Base-by-base conservation (phyloP, 2,113 vertebrate genomes). In the Rhagologus leucostigma region DNA sequence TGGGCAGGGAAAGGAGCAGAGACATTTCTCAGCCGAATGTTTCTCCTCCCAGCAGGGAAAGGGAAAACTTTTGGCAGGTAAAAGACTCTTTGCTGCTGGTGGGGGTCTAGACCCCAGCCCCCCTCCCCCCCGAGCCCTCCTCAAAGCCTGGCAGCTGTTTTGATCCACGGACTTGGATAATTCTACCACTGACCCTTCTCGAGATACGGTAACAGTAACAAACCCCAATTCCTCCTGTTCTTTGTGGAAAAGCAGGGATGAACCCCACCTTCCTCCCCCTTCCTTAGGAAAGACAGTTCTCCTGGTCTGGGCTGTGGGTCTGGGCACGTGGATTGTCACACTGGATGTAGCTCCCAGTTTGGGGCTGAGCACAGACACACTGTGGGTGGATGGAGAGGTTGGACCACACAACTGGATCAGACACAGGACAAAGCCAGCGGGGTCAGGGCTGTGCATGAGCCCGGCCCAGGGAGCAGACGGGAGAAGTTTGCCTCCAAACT, bases 1-100 rank as follows among this genome's bases (percentile, higher is more conserved):
- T 80, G 95, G 89, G 95, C 94, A 93, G 60, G 82, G 82, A 55
- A 87, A 90, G 85, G 90, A 96, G 90, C 84, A 55, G 87, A 95
- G 89, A 65, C 14, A 20, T 60, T 87, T 83, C 77, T 78, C 16
- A 4, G 44, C 39, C 1, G 1, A 86, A 73, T 14, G 16, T 69
- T 87, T 81, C 87, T 87, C 88, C 88, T 93, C 70, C 73, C 32
- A 4, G 7, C 2, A 4, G 9, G 59, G 62, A 92, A 84, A 87
- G 80, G 78, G 92, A 95, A 87, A 27, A 27, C 44, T 81, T 87
- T 90, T 81, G 93, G 93, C 78, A 74, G 47, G 76, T 84, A 44
- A 84, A 94, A 84, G 74, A 76, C 47, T 67, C 42, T 57, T 75
- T 68, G 67, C 86, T 26, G 3, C 92, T 52, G 81, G 41, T 6